Evolutionary conservation across 2,797 vertebrate species (phyloP), one percentile per base, ranked within the genome.

Genomic region (Macropodus opercularis): DNA sequence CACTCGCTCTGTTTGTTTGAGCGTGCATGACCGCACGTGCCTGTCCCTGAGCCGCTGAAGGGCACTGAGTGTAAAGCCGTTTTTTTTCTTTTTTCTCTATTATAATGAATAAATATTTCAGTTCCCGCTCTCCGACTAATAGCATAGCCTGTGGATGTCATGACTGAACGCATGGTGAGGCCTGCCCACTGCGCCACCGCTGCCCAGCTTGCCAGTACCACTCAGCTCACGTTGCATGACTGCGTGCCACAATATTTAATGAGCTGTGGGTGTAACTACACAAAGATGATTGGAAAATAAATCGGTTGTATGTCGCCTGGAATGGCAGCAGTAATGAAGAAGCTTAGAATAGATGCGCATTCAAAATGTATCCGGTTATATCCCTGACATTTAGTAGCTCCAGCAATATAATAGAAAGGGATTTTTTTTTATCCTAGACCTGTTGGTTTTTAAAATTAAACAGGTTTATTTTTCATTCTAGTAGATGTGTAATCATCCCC

Each of bases 11-110:
- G 63, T 81, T 74, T 79, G 69, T 69, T 58, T 79, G 68, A 61
- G 54, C 57, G 22, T 75, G 80, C 63, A 26, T 79, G 72, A 79
- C 66, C 52, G 22, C 65, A 66, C 69, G 71, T 86, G 82, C 55
- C 61, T 61, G 71, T 77, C 67, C 75, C 53, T 21, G 41, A 59
- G 29, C 2, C 2, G 48, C 63, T 84, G 75, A 89, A 89, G 85
- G 85, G 48, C 82, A 81, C 29, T 0, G 63, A 80, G 53, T 62
- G 58, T 29, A 31, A 14, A 73, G 52, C 57, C 39, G 35, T 50
- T 31, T 63, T 72, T 61, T 38, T 49, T 29, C 27, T 63, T 72
- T 61, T 38, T 49, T 29, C 27, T 43, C 27, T 32, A 34, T 77
- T 68, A 32, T 60, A 61, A 60, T 51, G 3, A 47, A 56, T 50